Conservation (phyloP, 2,113 vertebrate species). For the Alectura lathami region DNA sequence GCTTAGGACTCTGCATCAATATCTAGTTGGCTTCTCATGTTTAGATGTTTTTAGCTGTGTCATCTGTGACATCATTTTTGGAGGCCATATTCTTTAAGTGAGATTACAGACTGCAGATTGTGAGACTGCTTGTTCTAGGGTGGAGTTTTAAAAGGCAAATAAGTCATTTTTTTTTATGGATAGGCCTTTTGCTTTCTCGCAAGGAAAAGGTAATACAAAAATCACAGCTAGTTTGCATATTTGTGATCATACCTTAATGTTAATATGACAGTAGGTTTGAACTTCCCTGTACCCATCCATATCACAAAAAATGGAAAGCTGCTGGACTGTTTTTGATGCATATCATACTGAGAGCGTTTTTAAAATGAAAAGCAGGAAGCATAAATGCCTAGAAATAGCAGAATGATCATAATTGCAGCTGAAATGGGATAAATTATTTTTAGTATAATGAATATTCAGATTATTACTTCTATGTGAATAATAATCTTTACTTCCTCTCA, state of each 20-base stretch:
- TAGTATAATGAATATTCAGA: background rate
- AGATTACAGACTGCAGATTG: background rate
- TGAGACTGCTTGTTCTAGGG: background rate
- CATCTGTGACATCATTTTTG: slow-evolving; percentile 45
- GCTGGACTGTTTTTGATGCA: background rate
- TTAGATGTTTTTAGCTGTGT: background rate
- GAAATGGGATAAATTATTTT: background rate
- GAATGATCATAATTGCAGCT: background rate
- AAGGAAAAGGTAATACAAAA: background rate
- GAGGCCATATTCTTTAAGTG: background rate
- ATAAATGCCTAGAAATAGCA: background rate
- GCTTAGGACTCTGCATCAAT: background rate
- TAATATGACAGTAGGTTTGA: background rate
- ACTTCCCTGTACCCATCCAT: background rate
- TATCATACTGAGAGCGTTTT: background rate
- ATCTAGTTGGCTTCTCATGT: background rate
- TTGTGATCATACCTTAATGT: background rate
- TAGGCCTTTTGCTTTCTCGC: background rate
- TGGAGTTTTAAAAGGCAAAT: slow-evolving; percentile 24
- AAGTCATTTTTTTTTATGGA: background rate
- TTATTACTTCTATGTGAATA: background rate
- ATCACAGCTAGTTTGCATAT: background rate
- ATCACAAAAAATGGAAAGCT: background rate
- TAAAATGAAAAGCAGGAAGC: background rate
- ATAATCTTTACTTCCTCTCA: background rate